phyloP scores from a whole-genome alignment of 2,888 invertebrate species.

The Gari tellinella region DNA sequence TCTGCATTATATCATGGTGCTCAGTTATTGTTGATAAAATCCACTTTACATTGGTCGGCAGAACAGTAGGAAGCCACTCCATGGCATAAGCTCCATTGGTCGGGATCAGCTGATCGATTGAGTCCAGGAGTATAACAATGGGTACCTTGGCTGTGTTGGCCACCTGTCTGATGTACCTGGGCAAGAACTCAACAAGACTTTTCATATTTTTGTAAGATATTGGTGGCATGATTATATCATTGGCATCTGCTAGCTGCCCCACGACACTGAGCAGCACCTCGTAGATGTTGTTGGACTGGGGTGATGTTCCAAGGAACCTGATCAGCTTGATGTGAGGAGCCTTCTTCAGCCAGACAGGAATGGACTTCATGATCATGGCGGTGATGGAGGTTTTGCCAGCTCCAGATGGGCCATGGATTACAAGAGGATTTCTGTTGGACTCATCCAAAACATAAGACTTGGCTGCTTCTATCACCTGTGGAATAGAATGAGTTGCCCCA shows the following conservation, averaged over 20 bases:
- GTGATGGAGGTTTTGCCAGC: conserved; percentile 79
- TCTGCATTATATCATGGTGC: conserved; percentile 70
- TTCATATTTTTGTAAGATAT: conserved; percentile 71
- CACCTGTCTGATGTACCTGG: conserved; percentile 72
- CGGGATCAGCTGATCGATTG: conserved; percentile 77
- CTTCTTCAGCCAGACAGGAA: conserved; percentile 68
- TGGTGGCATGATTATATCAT: conserved; percentile 74
- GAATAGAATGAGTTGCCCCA: too few relatives aligned
- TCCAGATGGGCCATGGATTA: conserved; percentile 77
- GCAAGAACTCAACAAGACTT: conserved; percentile 68
- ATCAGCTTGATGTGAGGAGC: conserved; percentile 60
- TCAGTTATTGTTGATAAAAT: conserved; percentile 77
- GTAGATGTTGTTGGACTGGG: conserved; percentile 66
- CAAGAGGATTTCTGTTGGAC: conserved; percentile 64
- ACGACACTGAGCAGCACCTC: conserved; percentile 71
- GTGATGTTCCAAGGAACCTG: conserved; percentile 77
- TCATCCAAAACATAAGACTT: conserved; percentile 63
- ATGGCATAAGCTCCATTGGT: conserved; percentile 70
- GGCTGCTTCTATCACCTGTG: conserved; percentile 49
- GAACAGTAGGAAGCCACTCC: conserved; percentile 76
- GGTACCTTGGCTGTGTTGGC: conserved; percentile 67
- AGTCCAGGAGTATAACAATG: conserved; percentile 78
- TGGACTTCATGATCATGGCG: conserved; percentile 76
- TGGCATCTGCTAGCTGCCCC: conserved; percentile 73
- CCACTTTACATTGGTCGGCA: conserved; percentile 76